A percentile compares a stretch with the other conserved stretches of the same genome.
These are phyloP conservation scores for Drosophila siamana DNA, from an alignment of 2,888 invertebrate species.

Conservation along the genomic window DNA sequence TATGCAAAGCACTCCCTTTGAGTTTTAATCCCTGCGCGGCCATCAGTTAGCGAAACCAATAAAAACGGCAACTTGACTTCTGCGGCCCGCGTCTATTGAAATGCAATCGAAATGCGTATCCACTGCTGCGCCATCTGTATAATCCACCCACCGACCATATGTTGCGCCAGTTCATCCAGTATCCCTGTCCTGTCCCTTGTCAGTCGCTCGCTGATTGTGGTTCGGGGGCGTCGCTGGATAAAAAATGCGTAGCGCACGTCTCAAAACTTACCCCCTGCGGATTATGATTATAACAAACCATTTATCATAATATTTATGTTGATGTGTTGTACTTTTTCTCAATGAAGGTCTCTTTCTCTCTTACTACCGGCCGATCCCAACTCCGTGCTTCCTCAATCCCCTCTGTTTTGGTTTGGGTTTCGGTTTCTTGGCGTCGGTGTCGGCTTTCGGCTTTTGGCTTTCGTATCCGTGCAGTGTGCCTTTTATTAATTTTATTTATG, in stretches of 20 bases:
- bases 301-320: conserved; percentile 85
- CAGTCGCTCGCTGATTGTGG: conserved; percentile 34
- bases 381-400: conserved; percentile 3
- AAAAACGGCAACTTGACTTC: conserved; percentile 71
- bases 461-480: conserved; percentile 54
- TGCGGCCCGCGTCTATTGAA: conserved; percentile 64
- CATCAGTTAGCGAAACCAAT: conserved; percentile 66
- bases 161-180: conserved; percentile 73
- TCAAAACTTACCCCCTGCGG: conserved; percentile 84
- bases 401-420: conserved; percentile 18
- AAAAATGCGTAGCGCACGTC: conserved; percentile 73
- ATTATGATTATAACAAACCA: conserved; percentile 84
- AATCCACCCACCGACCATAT: conserved; percentile 83
- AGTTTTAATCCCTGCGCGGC: conserved; percentile 52
- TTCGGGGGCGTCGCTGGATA: conserved; percentile 56
- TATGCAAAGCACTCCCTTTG: conserved; percentile 33
- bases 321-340: conserved; percentile 84
- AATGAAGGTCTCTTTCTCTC: conserved; percentile 72
- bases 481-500: conserved; percentile 85
- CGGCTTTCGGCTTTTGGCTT: conserved; percentile 34
- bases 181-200: neutral
- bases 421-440: conserved; percentile 27
- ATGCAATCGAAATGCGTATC: conserved; percentile 58
- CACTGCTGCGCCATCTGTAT: conserved; percentile 76
- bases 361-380: conserved; percentile 20